Base-by-base conservation (phyloP, 2,888 invertebrate species). In the Pecten maximus region DNA sequence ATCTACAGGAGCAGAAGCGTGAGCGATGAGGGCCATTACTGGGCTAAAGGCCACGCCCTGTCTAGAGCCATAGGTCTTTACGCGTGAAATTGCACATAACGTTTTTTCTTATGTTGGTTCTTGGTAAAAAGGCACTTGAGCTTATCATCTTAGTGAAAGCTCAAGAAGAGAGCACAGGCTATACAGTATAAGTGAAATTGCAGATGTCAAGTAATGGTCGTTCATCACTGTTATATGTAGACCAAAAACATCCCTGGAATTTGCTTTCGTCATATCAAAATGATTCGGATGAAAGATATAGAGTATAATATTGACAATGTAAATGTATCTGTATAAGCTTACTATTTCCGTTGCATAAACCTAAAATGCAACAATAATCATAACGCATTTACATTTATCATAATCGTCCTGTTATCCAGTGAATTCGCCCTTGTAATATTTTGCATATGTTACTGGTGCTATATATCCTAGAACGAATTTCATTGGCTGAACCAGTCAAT, bases 21-120 rank as follows among this genome's bases (percentile, higher is more conserved):
- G 74, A 74, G 74, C 16, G 74, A 74, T 74, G 74, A 35, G 8
- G 74, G 74, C 74, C 74, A 74, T 74, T 74, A 74, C 35, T 1
- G 35, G 74, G 74, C 35, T 35, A 74, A 23, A 74, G 74, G 74
- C 74, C 74, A 74, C 74, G 74, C 74, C 74, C 74, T 54, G 74
- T 74, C 74, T 74, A 74, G 10, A 74, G 74, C 74, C 74, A 74
- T 74, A 74, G 74, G 74, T 74, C 74, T 74, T 74, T 74, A 74
- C 74, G 74, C 74, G 74, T 74, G 74, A 74, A 74, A 74, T 74
- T 74, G 28, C 74, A 74, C 74, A 35, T 74, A 74, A 74, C 28
- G 74, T 6, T 74, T 74, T 35, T 74, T 74, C 60, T 60, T 74
- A 10, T 8, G 74, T 74, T 28, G 28, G 35, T 35, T 74, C 74